A percentile compares a stretch with the other conserved stretches of the same genome.
These are phyloP conservation scores for Chelidonichthys spinosus DNA, from an alignment of 2,797 vertebrate species.

Conservation along the genomic window DNA sequence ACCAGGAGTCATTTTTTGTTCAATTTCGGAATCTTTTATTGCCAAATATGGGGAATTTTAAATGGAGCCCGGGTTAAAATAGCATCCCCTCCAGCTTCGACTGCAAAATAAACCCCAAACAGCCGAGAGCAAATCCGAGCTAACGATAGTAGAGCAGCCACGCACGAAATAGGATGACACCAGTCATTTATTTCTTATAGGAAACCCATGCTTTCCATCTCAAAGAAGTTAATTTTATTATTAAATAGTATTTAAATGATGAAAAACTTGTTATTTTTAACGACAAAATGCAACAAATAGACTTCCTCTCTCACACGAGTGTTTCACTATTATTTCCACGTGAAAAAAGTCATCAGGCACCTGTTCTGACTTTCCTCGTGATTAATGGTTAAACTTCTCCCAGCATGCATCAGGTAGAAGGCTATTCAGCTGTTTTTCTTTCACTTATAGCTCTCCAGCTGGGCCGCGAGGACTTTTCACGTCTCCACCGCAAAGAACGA, in stretches of 20 bases:
- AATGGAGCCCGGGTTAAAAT: not conserved
- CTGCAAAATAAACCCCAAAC: not conserved
- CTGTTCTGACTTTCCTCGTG: not conserved
- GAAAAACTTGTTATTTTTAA: not conserved
- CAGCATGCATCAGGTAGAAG: not conserved
- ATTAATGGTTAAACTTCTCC: not conserved
- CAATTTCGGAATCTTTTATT: not conserved
- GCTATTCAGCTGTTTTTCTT: too few species aligned
- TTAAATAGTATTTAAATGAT: too few species aligned
- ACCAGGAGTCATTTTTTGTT: not conserved
- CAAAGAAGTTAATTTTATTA: too few species aligned
- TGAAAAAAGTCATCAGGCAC: not conserved
- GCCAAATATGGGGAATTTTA: not conserved
- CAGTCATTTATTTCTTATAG: not conserved
- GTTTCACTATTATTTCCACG: not conserved
- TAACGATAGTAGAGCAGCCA: not conserved
- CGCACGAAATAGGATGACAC: not conserved
- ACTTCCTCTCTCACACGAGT: not conserved
- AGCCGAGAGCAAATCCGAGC: not conserved
- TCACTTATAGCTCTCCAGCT: slow-evolving; percentile 30
- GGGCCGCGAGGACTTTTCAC: slow-evolving; percentile 40
- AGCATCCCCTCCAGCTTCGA: not conserved
- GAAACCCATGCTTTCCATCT: not conserved
- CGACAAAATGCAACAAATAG: not conserved
- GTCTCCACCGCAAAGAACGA: slow-evolving; percentile 61